Percentiles rank a stretch among this genome's conserved stretches.
These are phyloP conservation scores for Hyles lineata DNA, from an alignment of 2,888 invertebrate genomes.

Conservation along the genomic window DNA sequence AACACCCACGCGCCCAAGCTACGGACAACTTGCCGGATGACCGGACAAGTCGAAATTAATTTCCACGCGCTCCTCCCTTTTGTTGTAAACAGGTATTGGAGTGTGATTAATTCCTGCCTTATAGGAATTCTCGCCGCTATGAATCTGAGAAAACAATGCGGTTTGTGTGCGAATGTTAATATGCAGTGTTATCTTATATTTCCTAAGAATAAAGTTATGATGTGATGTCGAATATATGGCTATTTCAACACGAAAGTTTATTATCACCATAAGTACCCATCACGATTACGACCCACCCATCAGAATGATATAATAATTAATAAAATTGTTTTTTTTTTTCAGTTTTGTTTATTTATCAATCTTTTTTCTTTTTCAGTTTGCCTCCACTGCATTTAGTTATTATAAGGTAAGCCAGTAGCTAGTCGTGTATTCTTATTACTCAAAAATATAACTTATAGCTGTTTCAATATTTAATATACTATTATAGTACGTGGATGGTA, in stretches of 20 bases:
- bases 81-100: constrained; percentile 41
- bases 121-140: background rate
- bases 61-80: constrained; percentile 40
- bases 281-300: too few species aligned
- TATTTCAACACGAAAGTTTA: too few species aligned
- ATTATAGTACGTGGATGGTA: background rate
- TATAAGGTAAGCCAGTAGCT: too few species aligned
- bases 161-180: background rate
- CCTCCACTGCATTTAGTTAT: too few species aligned
- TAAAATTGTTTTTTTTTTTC: too few species aligned
- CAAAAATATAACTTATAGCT: too few species aligned
- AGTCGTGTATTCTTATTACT: too few species aligned
- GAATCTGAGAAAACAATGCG: background rate
- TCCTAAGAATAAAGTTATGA: background rate
- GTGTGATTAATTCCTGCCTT: constrained; percentile 16
- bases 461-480: background rate
- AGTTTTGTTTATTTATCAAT: too few species aligned
- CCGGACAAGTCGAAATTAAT: constrained; percentile 34
- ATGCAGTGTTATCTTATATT: background rate
- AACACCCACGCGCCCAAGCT: background rate
- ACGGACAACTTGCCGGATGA: constrained; percentile 11
- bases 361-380: too few species aligned
- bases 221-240: too few species aligned
- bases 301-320: too few species aligned
- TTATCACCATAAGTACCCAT: too few species aligned